Conservation (phyloP, 2,113 vertebrate species). For the Megaleporinus macrocephalus region DNA sequence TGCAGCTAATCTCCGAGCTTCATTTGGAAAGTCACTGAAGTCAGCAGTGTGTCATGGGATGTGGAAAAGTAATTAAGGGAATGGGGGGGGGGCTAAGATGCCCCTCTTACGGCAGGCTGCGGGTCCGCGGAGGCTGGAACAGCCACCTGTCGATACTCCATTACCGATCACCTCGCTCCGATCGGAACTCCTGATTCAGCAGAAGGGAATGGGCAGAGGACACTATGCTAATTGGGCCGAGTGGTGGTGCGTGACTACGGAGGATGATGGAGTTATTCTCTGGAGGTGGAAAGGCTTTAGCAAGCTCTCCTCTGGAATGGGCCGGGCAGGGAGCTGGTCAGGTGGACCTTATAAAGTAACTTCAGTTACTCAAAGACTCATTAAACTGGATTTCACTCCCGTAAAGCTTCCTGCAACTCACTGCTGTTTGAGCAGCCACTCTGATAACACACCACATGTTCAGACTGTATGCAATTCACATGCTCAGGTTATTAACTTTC, state of each 20-base stretch:
- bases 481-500: too few species aligned
- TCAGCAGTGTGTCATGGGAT: slow-evolving; percentile 58
- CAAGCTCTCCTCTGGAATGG: neutral
- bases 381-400: too few species aligned
- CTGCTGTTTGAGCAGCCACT: too few species aligned
- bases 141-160: slow-evolving; percentile 63
- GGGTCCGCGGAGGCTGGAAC: slow-evolving; percentile 46
- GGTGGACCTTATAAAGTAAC: neutral
- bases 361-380: too few species aligned
- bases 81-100: neutral
- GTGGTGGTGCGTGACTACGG: slow-evolving; percentile 54
- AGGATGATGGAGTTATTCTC: slow-evolving; percentile 36
- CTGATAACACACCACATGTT: too few species aligned
- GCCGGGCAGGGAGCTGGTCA: neutral
- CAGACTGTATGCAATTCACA: too few species aligned
- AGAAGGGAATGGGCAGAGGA: slow-evolving; percentile 53
- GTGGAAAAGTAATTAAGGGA: slow-evolving; percentile 30
- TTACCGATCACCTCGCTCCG: slow-evolving; percentile 56
- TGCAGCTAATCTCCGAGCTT: slow-evolving; percentile 62
- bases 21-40: slow-evolving; percentile 59
- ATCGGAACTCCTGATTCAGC: slow-evolving; percentile 57
- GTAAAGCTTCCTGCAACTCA: too few species aligned
- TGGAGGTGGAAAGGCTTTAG: slow-evolving; percentile 16
- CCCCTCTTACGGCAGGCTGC: neutral
- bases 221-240: slow-evolving; percentile 56